Conservation (phyloP, 92 coral and sea anemone genomes). For the Ricordea florida region DNA sequence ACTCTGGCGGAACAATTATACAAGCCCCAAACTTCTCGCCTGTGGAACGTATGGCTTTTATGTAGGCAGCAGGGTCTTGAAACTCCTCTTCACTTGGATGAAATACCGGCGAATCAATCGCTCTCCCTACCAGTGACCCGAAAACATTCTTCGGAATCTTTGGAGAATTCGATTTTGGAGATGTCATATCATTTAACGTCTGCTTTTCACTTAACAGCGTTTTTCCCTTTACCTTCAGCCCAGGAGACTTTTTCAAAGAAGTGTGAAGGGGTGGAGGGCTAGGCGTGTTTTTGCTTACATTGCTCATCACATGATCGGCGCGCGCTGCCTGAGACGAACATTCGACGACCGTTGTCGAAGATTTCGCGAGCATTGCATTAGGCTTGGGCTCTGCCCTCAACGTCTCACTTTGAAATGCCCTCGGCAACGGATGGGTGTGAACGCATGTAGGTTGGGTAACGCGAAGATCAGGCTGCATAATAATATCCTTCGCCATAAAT, state of each 20-base stretch:
- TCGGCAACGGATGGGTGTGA: conserved; percentile 1
- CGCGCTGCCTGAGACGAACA: no score
- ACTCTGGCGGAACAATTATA: conserved; percentile 88
- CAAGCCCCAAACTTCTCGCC: conserved; percentile 82
- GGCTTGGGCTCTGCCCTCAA: not conserved
- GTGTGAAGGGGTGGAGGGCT: not conserved
- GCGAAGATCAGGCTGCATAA: not conserved
- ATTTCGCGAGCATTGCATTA: not conserved
- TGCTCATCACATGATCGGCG: no score
- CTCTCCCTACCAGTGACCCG: not conserved
- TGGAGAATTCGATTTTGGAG: no score
- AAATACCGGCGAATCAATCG: conserved; percentile 58
- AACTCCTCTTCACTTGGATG: conserved; percentile 89
- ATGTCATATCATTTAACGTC: no score
- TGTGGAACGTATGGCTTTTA: conserved; percentile 57
- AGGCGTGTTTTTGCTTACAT: not conserved
- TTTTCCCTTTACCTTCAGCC: conserved; percentile 8
- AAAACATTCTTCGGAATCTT: conserved; percentile 1
- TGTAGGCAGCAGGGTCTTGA: conserved; percentile 78
- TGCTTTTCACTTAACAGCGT: not conserved
- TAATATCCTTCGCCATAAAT: no score
- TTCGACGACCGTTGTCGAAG: no score
- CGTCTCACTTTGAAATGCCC: conserved; percentile 7
- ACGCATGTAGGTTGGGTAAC: not conserved
- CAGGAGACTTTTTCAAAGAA: conserved; percentile 10